Base-by-base conservation (phyloP, 2,797 vertebrate genomes). In the Prunella strophiata region DNA sequence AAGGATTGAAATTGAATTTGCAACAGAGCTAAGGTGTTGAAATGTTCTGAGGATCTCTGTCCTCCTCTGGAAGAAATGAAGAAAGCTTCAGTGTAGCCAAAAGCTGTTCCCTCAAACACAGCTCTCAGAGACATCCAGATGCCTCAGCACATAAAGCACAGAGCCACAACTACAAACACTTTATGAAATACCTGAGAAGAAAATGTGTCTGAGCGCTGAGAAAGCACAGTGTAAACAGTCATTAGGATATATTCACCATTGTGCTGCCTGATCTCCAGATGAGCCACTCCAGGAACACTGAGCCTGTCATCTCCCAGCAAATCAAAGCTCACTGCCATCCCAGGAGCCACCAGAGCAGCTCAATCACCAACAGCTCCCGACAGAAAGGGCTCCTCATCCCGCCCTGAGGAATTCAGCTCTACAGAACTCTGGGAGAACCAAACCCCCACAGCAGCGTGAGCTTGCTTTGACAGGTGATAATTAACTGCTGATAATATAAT, bases 401-500 rank as follows among this genome's bases (percentile, higher is more conserved):
- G 42, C 4, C 26, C 79, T 14, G 51, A 89, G 77, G 86, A 85
- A 90, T 13, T 54, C 55, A 51, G 84, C 65, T 84, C 70, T 48
- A 20, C 84, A 90, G 80, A 96, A 26, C 86, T 80, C 32, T 68
- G 23, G 38, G 85, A 85, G 91, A 95, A 88, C 96, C 67, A 97
- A 97, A 94, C 68, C 95, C 79, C 36, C 91, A 62, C 38, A 91
- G 94, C 96, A 85, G 93, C 67, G 11, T 47, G 84, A 86, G 62
- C 59, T 81, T 54, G 59, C 72, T 51, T 85, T 97, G 97, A 97
- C 97, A 97, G 96, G 97, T 96, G 97, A 96, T 98, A 97, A 98
- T 98, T 98, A 98, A 95, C 96, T 96, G 96, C 96, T 95, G 97
- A 96, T 95, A 95, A 75, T 74, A 94, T 97, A 92, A 97, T 97